A percentile compares a stretch with the other conserved stretches of the same genome.
phyloP scores from a whole-genome alignment of 2,113 vertebrate genomes.

The Misgurnus mizolepis region DNA sequence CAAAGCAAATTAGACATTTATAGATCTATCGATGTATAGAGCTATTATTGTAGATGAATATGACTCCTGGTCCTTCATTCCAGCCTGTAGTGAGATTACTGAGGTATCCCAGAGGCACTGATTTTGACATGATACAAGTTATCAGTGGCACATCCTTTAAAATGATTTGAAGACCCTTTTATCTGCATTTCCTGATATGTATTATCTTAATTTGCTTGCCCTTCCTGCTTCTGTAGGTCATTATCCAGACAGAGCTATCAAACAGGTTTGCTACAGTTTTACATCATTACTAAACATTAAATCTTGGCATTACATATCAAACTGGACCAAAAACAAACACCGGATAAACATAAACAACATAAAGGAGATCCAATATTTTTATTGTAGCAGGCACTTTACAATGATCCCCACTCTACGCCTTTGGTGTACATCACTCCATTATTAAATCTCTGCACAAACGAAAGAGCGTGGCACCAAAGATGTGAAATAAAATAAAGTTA shows the following conservation, averaged over 20 bases:
- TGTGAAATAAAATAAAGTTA: conserved; percentile 24
- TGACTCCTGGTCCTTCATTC: neutral
- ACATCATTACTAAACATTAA: neutral
- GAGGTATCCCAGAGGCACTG: neutral
- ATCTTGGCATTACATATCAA: neutral
- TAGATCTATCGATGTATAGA: neutral
- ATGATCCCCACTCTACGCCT: conserved; percentile 36
- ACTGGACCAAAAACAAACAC: neutral
- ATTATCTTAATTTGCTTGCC: conserved; percentile 23
- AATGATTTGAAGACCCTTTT: neutral
- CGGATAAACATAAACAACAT: conserved; percentile 1
- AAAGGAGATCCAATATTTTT: conserved; percentile 52
- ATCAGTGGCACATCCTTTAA: conserved; percentile 17
- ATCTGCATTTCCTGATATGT: conserved; percentile 26
- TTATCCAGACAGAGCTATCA: neutral
- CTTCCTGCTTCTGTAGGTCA: conserved; percentile 22
- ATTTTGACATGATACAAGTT: conserved; percentile 11
- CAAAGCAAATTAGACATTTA: neutral
- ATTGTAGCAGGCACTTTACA: conserved; percentile 58
- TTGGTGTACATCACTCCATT: conserved; percentile 22
- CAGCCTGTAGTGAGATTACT: conserved; percentile 7
- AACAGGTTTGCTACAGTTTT: neutral
- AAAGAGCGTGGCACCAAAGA: conserved; percentile 24
- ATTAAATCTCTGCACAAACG: conserved; percentile 50
- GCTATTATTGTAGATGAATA: neutral